Percentiles rank a stretch among this genome's conserved stretches.
These are phyloP conservation scores for Capricornis sumatraensis DNA, from an alignment of 2,113 vertebrate species.

Conservation along the genomic window DNA sequence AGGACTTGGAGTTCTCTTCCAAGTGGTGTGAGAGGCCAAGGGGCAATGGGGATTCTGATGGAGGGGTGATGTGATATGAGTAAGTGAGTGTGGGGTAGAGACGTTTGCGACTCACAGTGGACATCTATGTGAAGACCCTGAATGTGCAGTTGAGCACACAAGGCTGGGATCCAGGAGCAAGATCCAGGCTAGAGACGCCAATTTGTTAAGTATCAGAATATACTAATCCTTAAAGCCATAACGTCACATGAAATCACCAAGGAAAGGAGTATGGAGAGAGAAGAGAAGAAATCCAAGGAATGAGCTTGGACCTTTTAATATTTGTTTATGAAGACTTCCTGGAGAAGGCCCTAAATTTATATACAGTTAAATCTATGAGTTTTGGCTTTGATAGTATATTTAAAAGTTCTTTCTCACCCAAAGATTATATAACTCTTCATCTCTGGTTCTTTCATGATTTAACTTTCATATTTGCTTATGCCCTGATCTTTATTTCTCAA, in stretches of 20 bases:
- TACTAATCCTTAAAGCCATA: background rate
- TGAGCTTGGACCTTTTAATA: background rate
- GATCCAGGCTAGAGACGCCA: background rate
- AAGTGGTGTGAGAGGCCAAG: background rate
- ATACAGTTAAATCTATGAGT: background rate
- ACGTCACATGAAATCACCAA: background rate
- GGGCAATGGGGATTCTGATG: background rate
- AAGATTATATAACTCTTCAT: background rate
- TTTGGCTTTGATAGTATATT: background rate
- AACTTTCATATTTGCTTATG: slow-evolving; percentile 23
- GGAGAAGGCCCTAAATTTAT: background rate
- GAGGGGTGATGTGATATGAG: background rate
- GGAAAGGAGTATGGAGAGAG: background rate
- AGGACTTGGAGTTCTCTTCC: background rate
- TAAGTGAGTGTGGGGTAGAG: background rate
- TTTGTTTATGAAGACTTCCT: background rate
- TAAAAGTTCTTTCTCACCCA: background rate
- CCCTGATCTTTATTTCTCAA: slow-evolving; percentile 4
- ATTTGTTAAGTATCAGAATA: background rate
- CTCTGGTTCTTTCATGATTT: background rate
- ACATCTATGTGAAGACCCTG: background rate
- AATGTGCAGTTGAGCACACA: background rate
- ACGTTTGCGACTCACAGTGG: rapidly evolving
- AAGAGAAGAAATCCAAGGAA: background rate
- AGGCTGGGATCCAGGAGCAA: background rate